Base-by-base conservation (phyloP, 2,113 vertebrate species). In the Chaetodon auriga region DNA sequence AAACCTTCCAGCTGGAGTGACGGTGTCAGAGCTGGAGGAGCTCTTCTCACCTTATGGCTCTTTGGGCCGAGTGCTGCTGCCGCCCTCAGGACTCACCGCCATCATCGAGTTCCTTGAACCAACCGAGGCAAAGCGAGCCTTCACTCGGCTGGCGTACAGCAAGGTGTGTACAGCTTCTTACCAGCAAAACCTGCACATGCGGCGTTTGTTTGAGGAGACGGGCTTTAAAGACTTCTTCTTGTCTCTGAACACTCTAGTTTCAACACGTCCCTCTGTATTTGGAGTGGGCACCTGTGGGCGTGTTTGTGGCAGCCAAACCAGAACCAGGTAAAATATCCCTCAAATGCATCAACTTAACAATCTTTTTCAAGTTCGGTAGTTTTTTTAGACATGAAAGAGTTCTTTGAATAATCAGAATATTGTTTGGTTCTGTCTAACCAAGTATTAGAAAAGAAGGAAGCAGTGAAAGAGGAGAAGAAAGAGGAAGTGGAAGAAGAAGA, bases 81-180 rank as follows among this genome's bases (percentile, higher is more conserved):
- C 98, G 0, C 94, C 97, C 15, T 97, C 97, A 0, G 98, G 98
- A 0, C 82, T 99, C 90, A 99, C 97, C 0, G 98, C 97, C 73
- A 93, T 99, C 1, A 92, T 99, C 51, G 98, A 99, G 92, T 99
- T 98, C 90, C 92, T 98, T 82, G 98, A 98, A 89, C 95, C 96
- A 0, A 94, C 96, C 0, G 98, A 99, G 92, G 98, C 98, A 19
- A 98, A 98, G 77, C 96, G 89, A 55, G 98, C 97, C 0, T 99
- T 99, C 92, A 95, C 92, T 21, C 96, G 89, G 38, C 94, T 99
- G 83, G 97, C 98, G n/a, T 99, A 99, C 90, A 96, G 97, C 84
- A 99, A 96, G 97, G 98, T 99, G 78, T 21, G 82, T 60, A 19
- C 4, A 35, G 11, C 46, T 63, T 49, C 71, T 57, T 54, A 45